phyloP scores from a whole-genome alignment of 2,888 invertebrate genomes.

The Bombylius discolor region DNA sequence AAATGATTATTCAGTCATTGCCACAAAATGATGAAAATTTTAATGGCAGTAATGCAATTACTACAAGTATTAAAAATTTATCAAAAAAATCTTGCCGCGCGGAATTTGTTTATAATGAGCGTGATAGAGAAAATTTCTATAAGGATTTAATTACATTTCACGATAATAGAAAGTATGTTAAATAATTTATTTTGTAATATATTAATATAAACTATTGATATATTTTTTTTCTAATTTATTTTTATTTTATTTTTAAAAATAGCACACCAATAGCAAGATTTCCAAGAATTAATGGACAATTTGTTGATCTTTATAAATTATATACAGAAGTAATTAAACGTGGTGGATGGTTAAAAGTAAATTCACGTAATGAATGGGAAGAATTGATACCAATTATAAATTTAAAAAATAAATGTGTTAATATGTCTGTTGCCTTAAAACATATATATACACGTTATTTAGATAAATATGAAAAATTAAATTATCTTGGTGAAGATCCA shows the following conservation, averaged over 20 bases:
- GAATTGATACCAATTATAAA: slow-evolving; percentile 61
- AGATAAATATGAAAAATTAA: slow-evolving; percentile 81
- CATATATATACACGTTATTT: slow-evolving; percentile 70
- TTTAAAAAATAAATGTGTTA: slow-evolving; percentile 73
- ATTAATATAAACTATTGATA: background rate
- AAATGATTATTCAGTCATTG: background rate
- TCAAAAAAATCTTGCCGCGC: background rate
- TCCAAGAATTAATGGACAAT: slow-evolving; percentile 74
- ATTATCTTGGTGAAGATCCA: slow-evolving; percentile 78
- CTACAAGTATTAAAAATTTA: background rate
- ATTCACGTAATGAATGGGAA: slow-evolving; percentile 79
- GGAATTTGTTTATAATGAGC: slow-evolving; percentile 4
- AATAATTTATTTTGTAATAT: no score
- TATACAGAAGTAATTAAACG: slow-evolving; percentile 83
- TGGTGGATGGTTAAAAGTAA: slow-evolving; percentile 94
- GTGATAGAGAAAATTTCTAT: slow-evolving; percentile 27
- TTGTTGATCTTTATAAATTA: slow-evolving; percentile 82
- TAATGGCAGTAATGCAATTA: background rate
- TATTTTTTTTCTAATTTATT: background rate
- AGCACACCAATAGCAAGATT: slow-evolving; percentile 47
- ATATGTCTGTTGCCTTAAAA: slow-evolving; percentile 75
- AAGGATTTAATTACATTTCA: slow-evolving; percentile 78
- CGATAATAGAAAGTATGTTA: slow-evolving; percentile 75
- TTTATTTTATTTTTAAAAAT: slow-evolving; percentile 22
- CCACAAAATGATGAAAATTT: background rate